A percentile compares a stretch with the other conserved stretches of the same genome.
phyloP scores from a whole-genome alignment of 2,888 invertebrate genomes.

The Craniophora ligustri region DNA sequence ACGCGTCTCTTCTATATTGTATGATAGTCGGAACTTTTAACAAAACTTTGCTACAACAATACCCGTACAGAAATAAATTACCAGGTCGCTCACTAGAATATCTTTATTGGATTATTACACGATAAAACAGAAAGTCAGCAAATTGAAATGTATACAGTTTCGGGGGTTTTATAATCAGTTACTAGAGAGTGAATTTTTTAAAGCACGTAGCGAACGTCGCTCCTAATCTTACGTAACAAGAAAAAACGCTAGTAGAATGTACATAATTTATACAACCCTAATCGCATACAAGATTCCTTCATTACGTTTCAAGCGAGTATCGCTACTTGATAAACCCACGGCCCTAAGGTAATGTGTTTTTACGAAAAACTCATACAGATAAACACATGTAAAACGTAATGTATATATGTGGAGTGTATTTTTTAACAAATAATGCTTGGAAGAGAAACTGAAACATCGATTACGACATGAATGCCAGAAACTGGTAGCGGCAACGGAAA shows the following conservation, averaged over 20 bases:
- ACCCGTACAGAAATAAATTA: constrained; percentile 44
- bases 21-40: constrained; percentile 61
- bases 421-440: constrained; percentile 33
- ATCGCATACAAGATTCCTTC: constrained; percentile 61
- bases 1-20: constrained; percentile 55
- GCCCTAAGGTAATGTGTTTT: constrained; percentile 23
- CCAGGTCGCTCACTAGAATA: constrained; percentile 37
- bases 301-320: constrained; percentile 43
- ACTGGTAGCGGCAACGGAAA: constrained; percentile 31
- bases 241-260: constrained; percentile 35
- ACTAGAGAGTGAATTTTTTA: not conserved
- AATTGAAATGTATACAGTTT: constrained; percentile 20
- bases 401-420: constrained; percentile 6
- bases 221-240: constrained; percentile 23
- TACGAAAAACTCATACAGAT: constrained; percentile 5
- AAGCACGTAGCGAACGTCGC: not conserved
- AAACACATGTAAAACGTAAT: not conserved
- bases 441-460: constrained; percentile 44
- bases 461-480: constrained; percentile 37
- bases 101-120: constrained; percentile 47
- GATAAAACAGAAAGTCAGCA: constrained; percentile 31
- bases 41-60: constrained; percentile 49
- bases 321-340: not conserved
- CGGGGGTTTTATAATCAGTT: constrained; percentile 1
- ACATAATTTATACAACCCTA: constrained; percentile 59